Percentiles rank a stretch among this genome's conserved stretches.
phyloP scores from a whole-genome alignment of 1,140 invertebrate species.

The Caenorhabditis remanei region DNA sequence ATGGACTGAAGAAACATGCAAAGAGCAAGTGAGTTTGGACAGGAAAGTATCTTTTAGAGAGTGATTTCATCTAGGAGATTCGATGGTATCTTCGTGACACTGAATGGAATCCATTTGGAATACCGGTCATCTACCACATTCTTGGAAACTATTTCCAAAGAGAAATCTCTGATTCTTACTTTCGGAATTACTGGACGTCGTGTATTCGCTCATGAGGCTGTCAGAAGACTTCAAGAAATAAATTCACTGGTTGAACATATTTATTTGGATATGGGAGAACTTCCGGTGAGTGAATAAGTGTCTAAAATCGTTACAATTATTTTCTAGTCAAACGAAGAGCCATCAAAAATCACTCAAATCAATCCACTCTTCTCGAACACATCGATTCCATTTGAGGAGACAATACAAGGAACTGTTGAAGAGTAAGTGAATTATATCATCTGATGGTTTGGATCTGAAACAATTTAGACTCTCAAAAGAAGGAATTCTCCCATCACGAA shows the following conservation, averaged over 20 bases:
- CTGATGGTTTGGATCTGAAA: too few relatives aligned
- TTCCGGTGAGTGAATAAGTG: background rate
- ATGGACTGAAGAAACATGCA: background rate
- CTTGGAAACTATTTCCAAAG: background rate
- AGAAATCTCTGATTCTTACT: background rate
- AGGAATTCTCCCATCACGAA: slow-evolving; percentile 27
- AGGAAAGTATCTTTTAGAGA: background rate
- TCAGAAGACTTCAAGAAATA: slow-evolving; percentile 28
- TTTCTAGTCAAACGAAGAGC: slow-evolving; percentile 31
- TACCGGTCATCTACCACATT: slow-evolving; percentile 5
- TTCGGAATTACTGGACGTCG: slow-evolving; percentile 19
- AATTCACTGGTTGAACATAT: slow-evolving; percentile 15
- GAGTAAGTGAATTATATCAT: background rate
- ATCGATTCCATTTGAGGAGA: slow-evolving; percentile 25
- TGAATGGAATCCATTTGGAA: slow-evolving; percentile 27
- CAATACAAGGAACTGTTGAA: slow-evolving; percentile 40
- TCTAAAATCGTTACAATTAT: background rate
- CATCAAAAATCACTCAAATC: background rate
- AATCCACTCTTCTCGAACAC: slow-evolving; percentile 3
- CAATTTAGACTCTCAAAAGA: background rate
- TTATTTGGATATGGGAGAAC: slow-evolving; percentile 45
- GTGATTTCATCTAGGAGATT: background rate
- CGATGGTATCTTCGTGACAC: background rate
- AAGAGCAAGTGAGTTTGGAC: slow-evolving; percentile 12
- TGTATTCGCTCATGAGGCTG: background rate